Conservation (phyloP, 2,797 vertebrate genomes). For the Neolamprologus multifasciatus region DNA sequence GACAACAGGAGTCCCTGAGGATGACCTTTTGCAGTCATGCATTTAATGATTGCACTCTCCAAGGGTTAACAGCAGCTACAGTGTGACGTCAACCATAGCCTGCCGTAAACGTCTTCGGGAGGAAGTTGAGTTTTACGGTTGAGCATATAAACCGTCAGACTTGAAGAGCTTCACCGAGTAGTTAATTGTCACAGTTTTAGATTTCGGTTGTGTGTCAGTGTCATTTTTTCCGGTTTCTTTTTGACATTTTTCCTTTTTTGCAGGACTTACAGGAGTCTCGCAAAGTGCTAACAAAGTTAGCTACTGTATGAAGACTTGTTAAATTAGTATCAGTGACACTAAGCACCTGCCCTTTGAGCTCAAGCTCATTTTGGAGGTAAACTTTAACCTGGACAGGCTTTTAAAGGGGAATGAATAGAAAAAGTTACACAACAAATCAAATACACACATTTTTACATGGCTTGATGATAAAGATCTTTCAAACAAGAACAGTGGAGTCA, state of each 20-base stretch:
- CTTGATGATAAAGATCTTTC: not conserved
- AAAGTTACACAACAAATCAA: not conserved
- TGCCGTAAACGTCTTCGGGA: not conserved
- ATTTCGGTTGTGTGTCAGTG: not conserved
- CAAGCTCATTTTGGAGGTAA: not conserved
- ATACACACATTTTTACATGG: not conserved
- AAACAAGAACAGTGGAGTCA: not conserved
- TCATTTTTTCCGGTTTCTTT: rapidly evolving
- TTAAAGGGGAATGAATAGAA: rapidly evolving
- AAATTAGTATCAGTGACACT: not conserved
- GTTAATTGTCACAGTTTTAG: not conserved
- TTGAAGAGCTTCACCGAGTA: not conserved
- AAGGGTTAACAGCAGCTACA: not conserved
- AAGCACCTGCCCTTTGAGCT: not conserved
- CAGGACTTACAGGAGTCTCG: rapidly evolving
- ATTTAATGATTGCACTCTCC: not conserved
- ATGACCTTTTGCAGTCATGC: not conserved
- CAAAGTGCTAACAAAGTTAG: not conserved
- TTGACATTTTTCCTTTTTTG: rapidly evolving
- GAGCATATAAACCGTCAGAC: not conserved
- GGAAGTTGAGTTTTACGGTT: not conserved
- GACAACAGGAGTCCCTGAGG: not conserved
- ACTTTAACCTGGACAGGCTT: rapidly evolving
- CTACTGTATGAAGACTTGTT: not conserved
- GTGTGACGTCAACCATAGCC: not conserved